phyloP scores from a whole-genome alignment of 1,140 invertebrate species.

The Aphelinus certus region DNA sequence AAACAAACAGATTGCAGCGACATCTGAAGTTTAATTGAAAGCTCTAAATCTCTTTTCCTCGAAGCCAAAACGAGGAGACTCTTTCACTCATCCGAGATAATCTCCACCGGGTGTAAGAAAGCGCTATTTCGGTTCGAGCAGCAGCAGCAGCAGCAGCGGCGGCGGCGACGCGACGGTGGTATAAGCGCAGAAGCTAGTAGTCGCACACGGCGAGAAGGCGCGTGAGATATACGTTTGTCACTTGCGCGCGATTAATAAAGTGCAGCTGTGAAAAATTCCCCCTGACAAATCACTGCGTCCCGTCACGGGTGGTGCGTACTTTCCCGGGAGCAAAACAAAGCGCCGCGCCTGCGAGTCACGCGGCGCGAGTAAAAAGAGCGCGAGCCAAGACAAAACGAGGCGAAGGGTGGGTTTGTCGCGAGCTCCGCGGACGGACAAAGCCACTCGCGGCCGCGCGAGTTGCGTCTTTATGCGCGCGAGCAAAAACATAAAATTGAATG shows the following conservation, averaged over 20 bases:
- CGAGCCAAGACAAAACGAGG: too few species aligned
- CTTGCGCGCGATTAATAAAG: constrained; percentile 23
- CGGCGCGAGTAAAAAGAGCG: too few species aligned
- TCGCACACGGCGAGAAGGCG: not conserved
- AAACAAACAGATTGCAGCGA: not conserved
- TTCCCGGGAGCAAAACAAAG: not conserved
- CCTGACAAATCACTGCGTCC: constrained; percentile 1
- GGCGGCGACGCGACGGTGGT: not conserved
- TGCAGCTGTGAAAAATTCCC: constrained; percentile 17
- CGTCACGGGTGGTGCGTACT: too few species aligned
- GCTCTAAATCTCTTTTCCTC: constrained; percentile 1
- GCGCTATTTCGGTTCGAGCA: not conserved
- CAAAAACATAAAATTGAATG: not conserved
- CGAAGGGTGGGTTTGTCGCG: too few species aligned
- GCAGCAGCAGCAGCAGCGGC: too few species aligned
- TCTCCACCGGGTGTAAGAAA: constrained; percentile 4
- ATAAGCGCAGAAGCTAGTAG: too few species aligned
- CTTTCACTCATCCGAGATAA: not conserved
- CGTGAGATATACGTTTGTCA: constrained; percentile 1
- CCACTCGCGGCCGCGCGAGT: too few species aligned
- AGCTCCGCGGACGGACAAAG: too few species aligned
- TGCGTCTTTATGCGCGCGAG: too few species aligned
- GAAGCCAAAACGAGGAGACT: not conserved
- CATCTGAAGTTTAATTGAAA: constrained; percentile 13
- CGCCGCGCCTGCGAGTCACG: not conserved